A percentile compares a stretch with the other conserved stretches of the same genome.
phyloP scores from a whole-genome alignment of 2,888 invertebrate species.

The Nezara viridula region DNA sequence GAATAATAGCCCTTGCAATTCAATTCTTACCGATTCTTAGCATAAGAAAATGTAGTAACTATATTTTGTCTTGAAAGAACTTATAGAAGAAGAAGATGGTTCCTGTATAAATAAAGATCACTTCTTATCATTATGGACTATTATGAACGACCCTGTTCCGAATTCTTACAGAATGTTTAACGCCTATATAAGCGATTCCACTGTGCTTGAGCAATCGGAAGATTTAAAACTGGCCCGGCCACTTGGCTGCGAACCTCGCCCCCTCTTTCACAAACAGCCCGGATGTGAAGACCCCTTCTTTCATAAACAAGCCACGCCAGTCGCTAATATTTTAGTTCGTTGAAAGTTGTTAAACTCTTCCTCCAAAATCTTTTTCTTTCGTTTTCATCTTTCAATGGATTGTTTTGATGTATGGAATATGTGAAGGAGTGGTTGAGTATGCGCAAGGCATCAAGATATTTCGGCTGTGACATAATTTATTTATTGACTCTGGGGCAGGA shows the following conservation, averaged over 20 bases:
- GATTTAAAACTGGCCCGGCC: conserved; percentile 11
- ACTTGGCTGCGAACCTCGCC: neutral
- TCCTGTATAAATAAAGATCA: neutral
- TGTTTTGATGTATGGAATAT: neutral
- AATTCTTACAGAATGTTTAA: neutral
- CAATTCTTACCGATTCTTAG: no score
- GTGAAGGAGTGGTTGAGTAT: neutral
- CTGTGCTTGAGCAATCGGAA: neutral
- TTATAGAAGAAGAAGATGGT: neutral
- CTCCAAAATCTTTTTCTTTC: neutral
- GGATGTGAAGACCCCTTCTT: neutral
- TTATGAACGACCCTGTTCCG: neutral
- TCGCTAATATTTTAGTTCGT: neutral
- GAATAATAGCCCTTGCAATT: no score
- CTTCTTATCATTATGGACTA: neutral
- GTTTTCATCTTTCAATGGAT: neutral
- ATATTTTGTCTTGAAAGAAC: no score
- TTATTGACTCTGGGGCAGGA: no score
- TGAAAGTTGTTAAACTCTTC: neutral
- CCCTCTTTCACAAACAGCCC: conserved; percentile 21
- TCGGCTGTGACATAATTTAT: no score
- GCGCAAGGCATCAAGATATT: no score
- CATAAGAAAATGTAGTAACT: no score
- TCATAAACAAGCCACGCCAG: neutral
- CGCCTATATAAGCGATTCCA: neutral